Evolutionary conservation across 2,888 invertebrate species (phyloP), one percentile per base, ranked within the genome.

Genomic region (Caenorhabditis sp.): DNA sequence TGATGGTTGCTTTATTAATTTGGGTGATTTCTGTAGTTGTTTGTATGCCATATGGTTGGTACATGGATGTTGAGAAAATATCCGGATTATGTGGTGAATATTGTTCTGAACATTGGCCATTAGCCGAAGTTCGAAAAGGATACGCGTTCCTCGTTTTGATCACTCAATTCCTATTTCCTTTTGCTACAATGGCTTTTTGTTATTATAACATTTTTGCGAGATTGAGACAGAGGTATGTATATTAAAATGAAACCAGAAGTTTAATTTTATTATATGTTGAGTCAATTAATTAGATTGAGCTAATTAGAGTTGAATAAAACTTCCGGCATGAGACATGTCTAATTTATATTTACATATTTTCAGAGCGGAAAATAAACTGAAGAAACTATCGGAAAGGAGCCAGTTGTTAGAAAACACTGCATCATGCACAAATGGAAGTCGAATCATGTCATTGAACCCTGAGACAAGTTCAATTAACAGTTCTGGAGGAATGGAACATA

Each of bases 161-260:
- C 31, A 90, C 95, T 83, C 97, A 99, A 90, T 97, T 97, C 87
- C 92, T 95, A 58, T 90, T 97, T 80, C 97, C 97, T 1, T 96
- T 97, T 89, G 90, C 93, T 77, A 93, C 96, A 77, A 97, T 97
- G 87, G 93, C 94, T 10, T 93, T 95, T 87, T 97, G 97, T 89
- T 99, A 99, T 89, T 92, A 93, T n/a, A 97, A 59, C 94, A 95
- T 69, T 90, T 94, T 87, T 63, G 73, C 82, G 8, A 57, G 77
- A 23, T 70, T 87, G 31, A 63, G 81, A 26, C 75, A 81, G 43
- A 75, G 85, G 68, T 80, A 49, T 31, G 53, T 26, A 25, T 14
- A 38, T 10, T 43, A n/a, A n/a, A n/a, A n/a, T n/a, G n/a, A n/a
- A n/a, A n/a, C n/a, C 31, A 31, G 31, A 31, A 31, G 31, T 31